phyloP scores from a whole-genome alignment of 2,888 invertebrate genomes.

The Chaetogeoica ovagalla region DNA sequence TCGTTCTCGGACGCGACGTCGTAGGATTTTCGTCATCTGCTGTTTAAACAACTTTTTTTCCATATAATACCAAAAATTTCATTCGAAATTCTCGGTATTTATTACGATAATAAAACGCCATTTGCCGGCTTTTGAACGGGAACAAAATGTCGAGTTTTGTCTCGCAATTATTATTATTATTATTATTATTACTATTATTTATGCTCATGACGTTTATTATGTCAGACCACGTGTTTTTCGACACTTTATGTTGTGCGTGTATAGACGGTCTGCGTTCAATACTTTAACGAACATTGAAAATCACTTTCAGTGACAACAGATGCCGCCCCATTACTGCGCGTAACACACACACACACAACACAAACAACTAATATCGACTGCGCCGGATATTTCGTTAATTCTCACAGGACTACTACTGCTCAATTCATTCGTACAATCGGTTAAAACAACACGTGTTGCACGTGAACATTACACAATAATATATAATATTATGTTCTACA shows the following conservation, averaged over 20 bases:
- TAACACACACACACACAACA: neutral
- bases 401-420: conserved; percentile 36
- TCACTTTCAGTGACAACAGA: conserved; percentile 31
- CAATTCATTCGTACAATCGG: conserved; percentile 22
- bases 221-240: conserved; percentile 34
- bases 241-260: conserved; percentile 11
- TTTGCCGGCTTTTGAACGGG: too few relatives aligned
- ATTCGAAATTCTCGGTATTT: too few relatives aligned
- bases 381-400: conserved; percentile 17
- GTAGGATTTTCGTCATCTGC: too few relatives aligned
- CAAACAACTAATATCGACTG: conserved; percentile 30
- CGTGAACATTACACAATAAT: neutral
- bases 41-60: too few relatives aligned
- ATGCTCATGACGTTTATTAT: too few relatives aligned
- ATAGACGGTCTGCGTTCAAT: conserved; percentile 22
- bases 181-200: too few relatives aligned
- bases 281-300: conserved; percentile 33
- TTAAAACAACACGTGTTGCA: conserved; percentile 43
- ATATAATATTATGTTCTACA: too few relatives aligned
- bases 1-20: too few relatives aligned
- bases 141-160: too few relatives aligned
- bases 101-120: too few relatives aligned
- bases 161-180: too few relatives aligned
- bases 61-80: too few relatives aligned
- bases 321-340: neutral